phyloP scores from a whole-genome alignment of 1,140 invertebrate species.

The Drosophila bocqueti region DNA sequence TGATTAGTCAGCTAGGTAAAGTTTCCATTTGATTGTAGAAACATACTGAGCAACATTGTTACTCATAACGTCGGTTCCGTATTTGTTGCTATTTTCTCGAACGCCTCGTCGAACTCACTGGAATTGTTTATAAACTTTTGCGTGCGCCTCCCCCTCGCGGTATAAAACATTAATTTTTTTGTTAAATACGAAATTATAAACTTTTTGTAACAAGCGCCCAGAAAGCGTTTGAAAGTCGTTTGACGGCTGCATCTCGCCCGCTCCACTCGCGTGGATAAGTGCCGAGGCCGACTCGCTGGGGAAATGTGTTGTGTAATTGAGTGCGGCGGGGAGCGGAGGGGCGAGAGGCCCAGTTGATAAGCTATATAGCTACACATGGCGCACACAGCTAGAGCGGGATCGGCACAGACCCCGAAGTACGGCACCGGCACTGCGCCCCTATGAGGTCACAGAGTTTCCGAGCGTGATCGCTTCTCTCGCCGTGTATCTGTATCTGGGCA shows the following conservation, averaged over 20 bases:
- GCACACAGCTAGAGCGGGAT: slow-evolving; percentile 23
- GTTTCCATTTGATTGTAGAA: slow-evolving; percentile 3
- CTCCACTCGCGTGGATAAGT: slow-evolving; percentile 48
- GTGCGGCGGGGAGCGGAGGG: slow-evolving; percentile 1
- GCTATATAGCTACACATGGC: slow-evolving; percentile 26
- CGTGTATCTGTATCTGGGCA: background rate
- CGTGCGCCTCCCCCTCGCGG: slow-evolving; percentile 21
- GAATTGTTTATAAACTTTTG: slow-evolving; percentile 65
- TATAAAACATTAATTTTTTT: slow-evolving; percentile 80
- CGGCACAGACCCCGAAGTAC: background rate
- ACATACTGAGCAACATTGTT: background rate
- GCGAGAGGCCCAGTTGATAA: slow-evolving; percentile 44
- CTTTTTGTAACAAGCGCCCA: slow-evolving; percentile 79
- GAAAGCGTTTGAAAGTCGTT: slow-evolving; percentile 76
- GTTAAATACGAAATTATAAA: slow-evolving; percentile 81
- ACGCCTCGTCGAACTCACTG: slow-evolving; percentile 13
- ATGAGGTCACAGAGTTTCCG: slow-evolving; percentile 3
- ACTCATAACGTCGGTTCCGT: background rate
- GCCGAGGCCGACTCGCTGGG: slow-evolving; percentile 4
- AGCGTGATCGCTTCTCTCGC: slow-evolving; percentile 28
- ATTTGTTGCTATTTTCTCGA: slow-evolving; percentile 8
- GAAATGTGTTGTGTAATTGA: slow-evolving; percentile 33
- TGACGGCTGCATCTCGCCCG: slow-evolving; percentile 66
- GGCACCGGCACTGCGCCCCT: background rate
- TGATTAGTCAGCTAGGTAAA: background rate